Evolutionary conservation across 2,888 invertebrate species (phyloP), one percentile per base, ranked within the genome.

Genomic region (Salpingus planirostris): DNA sequence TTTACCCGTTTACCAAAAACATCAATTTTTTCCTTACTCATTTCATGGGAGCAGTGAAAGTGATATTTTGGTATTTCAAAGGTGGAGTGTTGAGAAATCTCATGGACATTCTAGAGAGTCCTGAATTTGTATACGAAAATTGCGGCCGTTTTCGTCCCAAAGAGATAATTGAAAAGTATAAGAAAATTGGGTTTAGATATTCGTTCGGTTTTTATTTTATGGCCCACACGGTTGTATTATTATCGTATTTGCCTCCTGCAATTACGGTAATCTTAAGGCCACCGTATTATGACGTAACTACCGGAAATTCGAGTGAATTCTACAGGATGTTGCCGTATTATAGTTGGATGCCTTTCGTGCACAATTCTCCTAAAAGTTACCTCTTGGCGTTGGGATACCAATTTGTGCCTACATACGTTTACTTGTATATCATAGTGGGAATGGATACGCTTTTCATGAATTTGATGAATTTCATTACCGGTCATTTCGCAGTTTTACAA

Each of bases 381-480:
- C 26, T 57, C 3, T 31, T 56, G 15, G 60, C 59, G n/a, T 31
- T 60, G 29, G 46, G 52, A 7, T 59, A 58, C 39, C 62, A 62
- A 43, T 52, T 50, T 11, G 46, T 46, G 11, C 54, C 59, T 2
- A 56, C 57, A 53, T 56, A 51, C 40, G 55, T 55, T 11, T 58
- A 57, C 27, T 55, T 54, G 3, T 55, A 47, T 30, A 58, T 55
- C 29, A 53, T 60, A 27, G 52, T 57, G 13, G 59, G 57, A 5
- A 52, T 58, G 43, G 60, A 60, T 34, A 49, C 52, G 2, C 31
- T 60, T 13, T 59, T 59, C 35, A 59, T 60, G 55, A 59, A 60
- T 35, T 51, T 60, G 4, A 52, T 62, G 49, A 62, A 60, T 39
- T 54, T 53, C 29, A 47, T 56, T 15, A 55, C 49, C 2, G 51